Percentiles rank a stretch among this genome's conserved stretches.
Conservation (phyloP, 2,113 vertebrate genomes). For the Protobothrops flavoviridis region DNA sequence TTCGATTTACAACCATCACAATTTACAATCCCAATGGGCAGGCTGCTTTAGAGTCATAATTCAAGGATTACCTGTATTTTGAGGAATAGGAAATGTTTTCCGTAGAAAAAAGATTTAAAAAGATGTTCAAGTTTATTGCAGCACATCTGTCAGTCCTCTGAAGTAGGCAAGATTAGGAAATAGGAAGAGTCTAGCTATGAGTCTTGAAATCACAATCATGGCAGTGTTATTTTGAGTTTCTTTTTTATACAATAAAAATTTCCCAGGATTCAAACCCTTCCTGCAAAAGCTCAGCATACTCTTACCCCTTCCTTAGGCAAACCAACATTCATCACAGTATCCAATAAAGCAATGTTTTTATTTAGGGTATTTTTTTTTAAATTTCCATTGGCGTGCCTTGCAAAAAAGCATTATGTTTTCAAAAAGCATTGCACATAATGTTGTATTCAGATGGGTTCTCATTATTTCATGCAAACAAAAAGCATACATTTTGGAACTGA, state of each 20-base stretch:
- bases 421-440: background rate
- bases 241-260: background rate
- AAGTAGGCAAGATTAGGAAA: background rate
- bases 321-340: background rate
- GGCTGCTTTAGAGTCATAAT: background rate
- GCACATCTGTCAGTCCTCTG: background rate
- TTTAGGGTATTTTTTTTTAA: background rate
- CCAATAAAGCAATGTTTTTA: background rate
- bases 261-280: background rate
- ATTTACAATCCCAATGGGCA: background rate
- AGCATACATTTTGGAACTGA: fast-evolving
- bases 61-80: background rate
- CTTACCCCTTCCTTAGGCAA: background rate
- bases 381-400: background rate
- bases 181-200: background rate
- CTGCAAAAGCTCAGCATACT: background rate
- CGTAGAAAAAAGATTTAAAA: background rate
- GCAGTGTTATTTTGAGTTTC: background rate
- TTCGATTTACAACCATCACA: background rate
- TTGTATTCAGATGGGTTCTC: background rate
- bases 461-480: background rate
- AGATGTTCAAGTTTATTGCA: constrained; percentile 14
- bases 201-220: background rate
- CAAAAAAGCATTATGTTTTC: background rate
- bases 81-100: background rate